phyloP scores from a whole-genome alignment of 2,888 invertebrate species.

The Harpalus rubripes region DNA sequence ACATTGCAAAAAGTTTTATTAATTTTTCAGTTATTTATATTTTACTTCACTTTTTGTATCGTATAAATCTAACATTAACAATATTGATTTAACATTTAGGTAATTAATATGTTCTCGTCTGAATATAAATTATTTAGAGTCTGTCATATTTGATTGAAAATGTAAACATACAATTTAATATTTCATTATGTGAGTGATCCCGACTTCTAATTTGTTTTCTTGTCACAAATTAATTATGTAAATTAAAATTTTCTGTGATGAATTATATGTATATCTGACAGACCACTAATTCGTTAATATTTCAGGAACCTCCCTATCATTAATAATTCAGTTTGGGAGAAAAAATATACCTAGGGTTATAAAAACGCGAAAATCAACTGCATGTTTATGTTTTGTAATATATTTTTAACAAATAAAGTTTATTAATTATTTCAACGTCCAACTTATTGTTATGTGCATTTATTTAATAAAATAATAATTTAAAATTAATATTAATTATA shows the following conservation, averaged over 20 bases:
- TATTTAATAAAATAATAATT: too few species aligned
- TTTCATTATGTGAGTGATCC: not conserved
- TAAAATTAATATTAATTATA: too few species aligned
- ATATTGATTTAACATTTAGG: not conserved
- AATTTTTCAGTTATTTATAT: not conserved
- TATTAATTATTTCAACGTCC: too few species aligned
- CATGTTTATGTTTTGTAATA: not conserved
- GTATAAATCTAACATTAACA: not conserved
- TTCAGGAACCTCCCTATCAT: not conserved
- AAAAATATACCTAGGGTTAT: not conserved
- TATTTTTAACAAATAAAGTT: too few species aligned
- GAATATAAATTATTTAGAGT: not conserved
- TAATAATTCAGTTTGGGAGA: not conserved
- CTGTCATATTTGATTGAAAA: not conserved
- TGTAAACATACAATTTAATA: not conserved
- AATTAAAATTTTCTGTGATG: not conserved
- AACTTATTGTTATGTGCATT: too few species aligned
- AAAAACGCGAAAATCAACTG: not conserved
- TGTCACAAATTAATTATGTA: slow-evolving; percentile 3
- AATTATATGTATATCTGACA: not conserved
- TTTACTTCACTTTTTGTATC: not conserved
- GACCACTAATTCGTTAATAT: not conserved
- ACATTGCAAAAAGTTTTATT: too few species aligned
- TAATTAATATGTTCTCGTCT: not conserved
- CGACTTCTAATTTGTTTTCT: not conserved